Percentiles rank a stretch among this genome's conserved stretches.
Evolutionary conservation across 2,888 invertebrate genomes (phyloP).

Genomic region (Plagodis dolabraria): DNA sequence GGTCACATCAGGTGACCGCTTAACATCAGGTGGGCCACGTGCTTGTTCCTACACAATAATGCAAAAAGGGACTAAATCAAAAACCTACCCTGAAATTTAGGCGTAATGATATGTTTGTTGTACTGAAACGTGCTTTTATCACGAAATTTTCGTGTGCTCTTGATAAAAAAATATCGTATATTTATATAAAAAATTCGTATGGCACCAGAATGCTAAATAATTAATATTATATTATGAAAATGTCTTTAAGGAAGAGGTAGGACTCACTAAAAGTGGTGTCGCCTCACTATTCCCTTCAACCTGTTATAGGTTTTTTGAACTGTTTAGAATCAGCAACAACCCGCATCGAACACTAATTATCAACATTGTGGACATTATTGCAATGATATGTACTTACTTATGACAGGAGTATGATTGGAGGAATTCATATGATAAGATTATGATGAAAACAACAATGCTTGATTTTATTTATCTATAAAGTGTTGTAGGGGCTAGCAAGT

Average conservation of each 20-base stretch:
- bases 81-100: too few species aligned
- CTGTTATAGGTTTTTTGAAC: slow-evolving; percentile 1
- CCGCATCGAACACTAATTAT: slow-evolving; percentile 23
- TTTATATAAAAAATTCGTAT: too few species aligned
- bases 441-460: background rate
- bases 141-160: too few species aligned
- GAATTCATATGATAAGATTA: slow-evolving; percentile 38
- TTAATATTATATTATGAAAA: background rate
- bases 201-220: too few species aligned
- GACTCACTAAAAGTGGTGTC: background rate
- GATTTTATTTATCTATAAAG: background rate
- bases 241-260: background rate
- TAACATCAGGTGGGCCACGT: too few species aligned
- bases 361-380: slow-evolving; percentile 21
- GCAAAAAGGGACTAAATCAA: too few species aligned
- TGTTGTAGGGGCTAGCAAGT: too few species aligned
- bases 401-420: slow-evolving; percentile 31
- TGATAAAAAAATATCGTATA: too few species aligned
- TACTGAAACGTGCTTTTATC: too few species aligned
- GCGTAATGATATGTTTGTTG: too few species aligned
- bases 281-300: background rate
- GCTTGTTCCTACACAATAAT: too few species aligned
- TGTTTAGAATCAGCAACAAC: slow-evolving; percentile 5
- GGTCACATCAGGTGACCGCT: too few species aligned
- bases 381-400: slow-evolving; percentile 7